Percentiles rank a stretch among this genome's conserved stretches.
These are phyloP conservation scores for Zaprionus capensis DNA, from an alignment of 1,140 invertebrate genomes.

Conservation along the genomic window DNA sequence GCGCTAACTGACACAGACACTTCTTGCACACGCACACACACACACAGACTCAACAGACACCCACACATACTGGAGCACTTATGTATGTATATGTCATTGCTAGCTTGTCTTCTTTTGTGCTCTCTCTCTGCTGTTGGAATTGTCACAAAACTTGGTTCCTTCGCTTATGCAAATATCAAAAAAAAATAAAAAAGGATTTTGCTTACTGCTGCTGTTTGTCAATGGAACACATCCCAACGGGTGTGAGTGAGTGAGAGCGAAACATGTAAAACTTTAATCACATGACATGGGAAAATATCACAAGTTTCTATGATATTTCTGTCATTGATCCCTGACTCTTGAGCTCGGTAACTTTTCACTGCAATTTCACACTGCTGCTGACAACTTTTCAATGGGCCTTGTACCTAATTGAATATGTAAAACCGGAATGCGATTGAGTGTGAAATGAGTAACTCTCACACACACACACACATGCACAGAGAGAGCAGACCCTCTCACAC, in stretches of 20 bases:
- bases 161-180: constrained; percentile 68
- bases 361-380: constrained; percentile 34
- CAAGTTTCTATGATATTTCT: constrained; percentile 68
- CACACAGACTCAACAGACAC: constrained; percentile 6
- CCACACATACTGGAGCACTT: constrained; percentile 27
- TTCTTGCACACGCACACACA: constrained; percentile 12
- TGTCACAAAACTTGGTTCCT: constrained; percentile 63
- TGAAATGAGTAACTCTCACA: constrained; percentile 62
- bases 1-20: constrained; percentile 18
- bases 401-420: constrained; percentile 79
- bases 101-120: constrained; percentile 25
- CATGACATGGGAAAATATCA: constrained; percentile 68
- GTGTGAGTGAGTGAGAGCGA: not conserved
- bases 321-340: constrained; percentile 66
- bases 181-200: constrained; percentile 26
- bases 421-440: constrained; percentile 71
- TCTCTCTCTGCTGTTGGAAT: constrained; percentile 42
- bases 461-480: constrained; percentile 10
- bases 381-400: constrained; percentile 29
- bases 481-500: not conserved
- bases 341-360: constrained; percentile 44
- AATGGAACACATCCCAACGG: not conserved
- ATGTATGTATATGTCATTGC: constrained; percentile 2
- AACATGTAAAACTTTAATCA: constrained; percentile 74
- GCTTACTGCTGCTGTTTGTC: constrained; percentile 35